Conservation (phyloP, 23 tunicate genomes). For the Trididemnum clinides region DNA sequence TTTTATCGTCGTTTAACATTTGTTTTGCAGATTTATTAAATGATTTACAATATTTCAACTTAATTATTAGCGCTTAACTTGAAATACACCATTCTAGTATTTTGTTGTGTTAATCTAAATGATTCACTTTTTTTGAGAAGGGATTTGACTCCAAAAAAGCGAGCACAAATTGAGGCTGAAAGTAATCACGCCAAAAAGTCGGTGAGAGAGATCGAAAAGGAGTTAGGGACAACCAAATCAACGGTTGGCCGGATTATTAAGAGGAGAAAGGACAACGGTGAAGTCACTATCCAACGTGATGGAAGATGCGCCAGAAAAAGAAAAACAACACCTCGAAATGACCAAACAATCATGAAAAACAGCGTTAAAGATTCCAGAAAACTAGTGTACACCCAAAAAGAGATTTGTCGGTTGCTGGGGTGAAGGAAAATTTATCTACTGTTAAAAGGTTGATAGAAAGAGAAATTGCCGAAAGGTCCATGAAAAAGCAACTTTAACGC, state of each 20-base stretch:
- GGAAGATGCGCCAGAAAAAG: too few species aligned
- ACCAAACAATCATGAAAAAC: neutral
- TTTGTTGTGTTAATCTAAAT: too few species aligned
- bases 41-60: too few species aligned
- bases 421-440: neutral
- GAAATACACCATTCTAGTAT: too few species aligned
- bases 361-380: neutral
- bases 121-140: too few species aligned
- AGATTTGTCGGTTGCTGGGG: neutral
- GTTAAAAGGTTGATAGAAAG: neutral
- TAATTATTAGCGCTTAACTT: too few species aligned
- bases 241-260: neutral
- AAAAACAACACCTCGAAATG: conserved; percentile 2
- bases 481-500: neutral
- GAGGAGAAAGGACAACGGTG: neutral
- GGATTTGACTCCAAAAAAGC: too few species aligned
- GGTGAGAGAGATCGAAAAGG: neutral
- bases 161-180: too few species aligned
- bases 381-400: neutral
- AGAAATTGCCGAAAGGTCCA: neutral
- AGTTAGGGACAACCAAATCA: neutral
- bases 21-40: too few species aligned
- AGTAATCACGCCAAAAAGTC: too few species aligned
- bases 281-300: neutral
- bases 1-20: too few species aligned